Evolutionary conservation across 2,888 invertebrate species (phyloP).

Genomic region (Standfussiana lucernea): DNA sequence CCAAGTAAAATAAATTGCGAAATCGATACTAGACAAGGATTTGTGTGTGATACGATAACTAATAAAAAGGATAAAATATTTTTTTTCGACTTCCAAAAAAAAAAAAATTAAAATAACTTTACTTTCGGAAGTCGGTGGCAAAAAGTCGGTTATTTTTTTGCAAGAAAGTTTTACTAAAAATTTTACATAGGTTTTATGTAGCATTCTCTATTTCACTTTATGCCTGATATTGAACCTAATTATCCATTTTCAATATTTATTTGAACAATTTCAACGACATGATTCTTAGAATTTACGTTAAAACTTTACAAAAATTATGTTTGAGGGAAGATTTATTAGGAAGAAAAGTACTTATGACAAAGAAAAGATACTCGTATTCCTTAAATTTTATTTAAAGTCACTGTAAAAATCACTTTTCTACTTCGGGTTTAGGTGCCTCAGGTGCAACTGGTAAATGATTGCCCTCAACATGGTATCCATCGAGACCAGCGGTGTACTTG

Average conservation of each 20-base stretch:
- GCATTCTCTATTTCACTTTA: background rate
- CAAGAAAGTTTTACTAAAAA: no score
- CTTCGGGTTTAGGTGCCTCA: background rate
- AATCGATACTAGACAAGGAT: no score
- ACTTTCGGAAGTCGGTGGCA: no score
- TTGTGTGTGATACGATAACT: no score
- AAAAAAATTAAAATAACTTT: no score
- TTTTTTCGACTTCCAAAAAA: no score
- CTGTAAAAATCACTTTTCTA: background rate
- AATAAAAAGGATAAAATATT: no score
- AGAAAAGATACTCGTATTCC: background rate
- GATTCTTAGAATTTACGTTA: background rate
- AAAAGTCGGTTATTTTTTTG: no score
- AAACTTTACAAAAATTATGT: background rate
- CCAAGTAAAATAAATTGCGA: no score
- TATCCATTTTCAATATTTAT: background rate
- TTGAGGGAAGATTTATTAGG: background rate
- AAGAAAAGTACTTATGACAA: background rate
- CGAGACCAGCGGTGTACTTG: constrained; percentile 78
- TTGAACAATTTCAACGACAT: background rate
- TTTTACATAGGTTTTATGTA: background rate
- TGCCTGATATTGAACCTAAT: background rate
- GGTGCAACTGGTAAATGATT: constrained; percentile 71
- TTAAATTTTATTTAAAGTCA: constrained; percentile 14
- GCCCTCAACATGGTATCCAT: constrained; percentile 76